Evolutionary conservation across 2,888 invertebrate species (phyloP).

Genomic region (Brachypalpus laphriformis): DNA sequence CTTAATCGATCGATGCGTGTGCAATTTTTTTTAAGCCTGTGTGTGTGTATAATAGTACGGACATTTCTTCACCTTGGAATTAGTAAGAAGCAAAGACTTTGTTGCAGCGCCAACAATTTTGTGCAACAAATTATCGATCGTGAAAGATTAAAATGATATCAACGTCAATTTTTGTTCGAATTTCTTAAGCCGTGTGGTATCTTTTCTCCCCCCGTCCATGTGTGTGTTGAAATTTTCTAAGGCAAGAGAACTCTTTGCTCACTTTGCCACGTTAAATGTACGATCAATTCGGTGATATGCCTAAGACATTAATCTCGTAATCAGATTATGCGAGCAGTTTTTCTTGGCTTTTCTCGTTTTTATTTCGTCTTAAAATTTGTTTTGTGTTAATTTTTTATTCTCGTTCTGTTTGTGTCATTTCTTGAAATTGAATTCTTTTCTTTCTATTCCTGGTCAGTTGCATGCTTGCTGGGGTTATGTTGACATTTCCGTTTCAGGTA

Average conservation of each 20-base stretch:
- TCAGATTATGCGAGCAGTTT: constrained; percentile 78
- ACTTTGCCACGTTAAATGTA: constrained; percentile 34
- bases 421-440: constrained; percentile 31
- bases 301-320: constrained; percentile 80
- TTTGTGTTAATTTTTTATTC: constrained; percentile 35
- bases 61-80: constrained; percentile 69
- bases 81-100: constrained; percentile 46
- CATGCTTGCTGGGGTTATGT: constrained; percentile 8
- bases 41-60: neutral
- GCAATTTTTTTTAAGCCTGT: constrained; percentile 37
- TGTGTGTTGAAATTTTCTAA: constrained; percentile 19
- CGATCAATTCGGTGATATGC: constrained; percentile 73
- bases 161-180: constrained; percentile 64
- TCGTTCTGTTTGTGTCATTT: constrained; percentile 9
- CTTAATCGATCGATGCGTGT: constrained; percentile 33
- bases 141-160: constrained; percentile 73
- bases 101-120: constrained; percentile 71
- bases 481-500: constrained; percentile 62
- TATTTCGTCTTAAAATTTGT: constrained; percentile 56
- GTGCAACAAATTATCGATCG: constrained; percentile 74
- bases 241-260: constrained; percentile 38
- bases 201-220: neutral
- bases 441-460: constrained; percentile 52
- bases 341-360: constrained; percentile 62
- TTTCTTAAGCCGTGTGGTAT: constrained; percentile 42